A percentile compares a stretch with the other conserved stretches of the same genome.
phyloP scores from a whole-genome alignment of 1,140 invertebrate species.

The Apolygus lucorum region DNA sequence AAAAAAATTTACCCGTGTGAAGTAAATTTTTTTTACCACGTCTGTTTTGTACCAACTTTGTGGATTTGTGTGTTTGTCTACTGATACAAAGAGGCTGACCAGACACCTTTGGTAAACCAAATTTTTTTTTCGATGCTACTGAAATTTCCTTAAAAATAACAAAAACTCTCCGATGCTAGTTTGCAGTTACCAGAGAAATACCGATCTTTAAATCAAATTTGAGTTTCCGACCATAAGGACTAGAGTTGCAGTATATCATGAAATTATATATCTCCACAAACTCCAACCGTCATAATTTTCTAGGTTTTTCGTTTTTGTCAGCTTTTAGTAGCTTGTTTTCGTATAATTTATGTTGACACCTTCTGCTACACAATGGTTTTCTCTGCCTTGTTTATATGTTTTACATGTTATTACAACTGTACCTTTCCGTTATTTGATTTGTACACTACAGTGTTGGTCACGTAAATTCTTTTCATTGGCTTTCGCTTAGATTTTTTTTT shows the following conservation, averaged over 20 bases:
- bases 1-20: not conserved
- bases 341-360: conserved; percentile 23
- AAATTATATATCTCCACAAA: not conserved
- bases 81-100: conserved; percentile 27
- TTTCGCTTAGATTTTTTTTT: not conserved
- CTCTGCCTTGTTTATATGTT: conserved; percentile 14
- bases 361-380: conserved; percentile 22
- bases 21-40: not conserved
- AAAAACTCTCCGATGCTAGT: too few species aligned
- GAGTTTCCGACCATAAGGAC: too few species aligned
- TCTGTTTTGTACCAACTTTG: conserved; percentile 12
- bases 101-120: not conserved
- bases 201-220: not conserved
- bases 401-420: conserved; percentile 13
- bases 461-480: not conserved
- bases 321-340: conserved; percentile 23
- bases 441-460: not conserved
- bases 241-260: too few species aligned
- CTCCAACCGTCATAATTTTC: conserved; percentile 21
- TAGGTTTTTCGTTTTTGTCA: conserved; percentile 23
- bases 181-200: too few species aligned
- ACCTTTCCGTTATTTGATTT: not conserved
- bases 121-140: not conserved
- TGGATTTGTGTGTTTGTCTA: conserved; percentile 20
- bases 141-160: not conserved